Evolutionary conservation across 2,888 invertebrate genomes (phyloP).

Genomic region (Deilephila porcellus): DNA sequence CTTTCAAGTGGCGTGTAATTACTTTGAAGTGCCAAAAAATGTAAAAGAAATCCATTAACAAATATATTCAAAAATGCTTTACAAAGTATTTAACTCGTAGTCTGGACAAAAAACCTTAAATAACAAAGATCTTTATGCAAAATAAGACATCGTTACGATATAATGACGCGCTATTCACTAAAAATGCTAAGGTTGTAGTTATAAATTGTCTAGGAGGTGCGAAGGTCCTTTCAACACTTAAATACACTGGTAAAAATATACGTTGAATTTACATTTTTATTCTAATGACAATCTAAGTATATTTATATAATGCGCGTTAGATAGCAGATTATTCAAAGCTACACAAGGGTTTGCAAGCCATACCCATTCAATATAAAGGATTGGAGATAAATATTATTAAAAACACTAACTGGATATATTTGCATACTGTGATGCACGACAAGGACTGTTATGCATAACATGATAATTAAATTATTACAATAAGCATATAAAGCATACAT

Average conservation of each 20-base stretch:
- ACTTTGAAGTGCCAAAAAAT: neutral
- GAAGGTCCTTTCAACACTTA: neutral
- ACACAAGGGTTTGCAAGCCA: too few relatives aligned
- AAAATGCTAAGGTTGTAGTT: neutral
- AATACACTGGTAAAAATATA: neutral
- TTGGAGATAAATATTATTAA: too few relatives aligned
- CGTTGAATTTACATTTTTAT: neutral
- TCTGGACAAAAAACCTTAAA: neutral
- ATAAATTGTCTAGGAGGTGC: neutral
- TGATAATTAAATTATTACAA: too few relatives aligned
- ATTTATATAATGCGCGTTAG: too few relatives aligned
- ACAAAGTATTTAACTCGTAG: neutral
- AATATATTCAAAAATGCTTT: neutral
- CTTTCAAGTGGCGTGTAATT: neutral
- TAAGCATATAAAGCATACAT: too few relatives aligned
- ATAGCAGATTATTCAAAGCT: too few relatives aligned
- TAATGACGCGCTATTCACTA: slow-evolving; percentile 1
- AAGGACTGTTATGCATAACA: too few relatives aligned
- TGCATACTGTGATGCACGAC: too few relatives aligned
- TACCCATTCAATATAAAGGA: too few relatives aligned
- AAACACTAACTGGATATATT: too few relatives aligned
- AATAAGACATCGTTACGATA: neutral
- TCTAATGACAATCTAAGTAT: too few relatives aligned
- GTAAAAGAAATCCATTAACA: neutral
- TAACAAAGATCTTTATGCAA: slow-evolving; percentile 9